These are phyloP conservation scores for Dusona sp. DNA, from an alignment of 2,888 invertebrate species.

Conservation along the genomic window DNA sequence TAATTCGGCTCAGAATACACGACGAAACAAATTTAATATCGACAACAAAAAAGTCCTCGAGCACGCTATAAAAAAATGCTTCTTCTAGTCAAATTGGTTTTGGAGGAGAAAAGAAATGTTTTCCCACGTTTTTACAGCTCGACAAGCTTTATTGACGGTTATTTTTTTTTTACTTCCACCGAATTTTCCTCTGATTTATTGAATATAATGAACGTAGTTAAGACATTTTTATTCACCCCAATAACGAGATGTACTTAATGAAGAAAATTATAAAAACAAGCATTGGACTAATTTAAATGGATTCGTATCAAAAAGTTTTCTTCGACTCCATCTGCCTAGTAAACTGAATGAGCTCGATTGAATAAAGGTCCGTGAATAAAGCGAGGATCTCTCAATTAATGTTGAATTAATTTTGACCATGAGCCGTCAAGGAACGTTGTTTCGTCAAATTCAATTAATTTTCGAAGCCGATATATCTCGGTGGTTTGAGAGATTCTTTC, in stretches of 20 bases:
- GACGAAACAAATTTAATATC: slow-evolving; percentile 6
- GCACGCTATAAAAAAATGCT: not conserved
- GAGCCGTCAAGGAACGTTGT: not conserved
- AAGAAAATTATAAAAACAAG: not conserved
- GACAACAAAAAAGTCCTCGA: not conserved
- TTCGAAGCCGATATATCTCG: slow-evolving; percentile 24
- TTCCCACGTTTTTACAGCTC: slow-evolving; percentile 5
- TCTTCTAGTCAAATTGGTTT: not conserved
- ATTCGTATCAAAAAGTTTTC: slow-evolving; percentile 1
- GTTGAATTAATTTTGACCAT: slow-evolving; percentile 26
- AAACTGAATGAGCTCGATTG: slow-evolving; percentile 53
- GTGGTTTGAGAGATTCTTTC: slow-evolving; percentile 30
- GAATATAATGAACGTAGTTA: not conserved
- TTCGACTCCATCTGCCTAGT: not conserved
- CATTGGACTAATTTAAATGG: slow-evolving; percentile 34
- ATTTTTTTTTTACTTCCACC: not conserved
- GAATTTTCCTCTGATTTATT: not conserved
- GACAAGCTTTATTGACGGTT: not conserved
- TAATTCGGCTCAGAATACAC: not conserved
- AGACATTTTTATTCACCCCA: not conserved
- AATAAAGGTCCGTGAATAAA: slow-evolving; percentile 37
- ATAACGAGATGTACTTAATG: not conserved
- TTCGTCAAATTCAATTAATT: slow-evolving; percentile 42
- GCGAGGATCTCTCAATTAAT: slow-evolving; percentile 37
- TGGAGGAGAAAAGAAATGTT: not conserved